These are phyloP conservation scores for Platyscapa corneri DNA, from an alignment of 1,140 invertebrate genomes.

Conservation along the genomic window DNA sequence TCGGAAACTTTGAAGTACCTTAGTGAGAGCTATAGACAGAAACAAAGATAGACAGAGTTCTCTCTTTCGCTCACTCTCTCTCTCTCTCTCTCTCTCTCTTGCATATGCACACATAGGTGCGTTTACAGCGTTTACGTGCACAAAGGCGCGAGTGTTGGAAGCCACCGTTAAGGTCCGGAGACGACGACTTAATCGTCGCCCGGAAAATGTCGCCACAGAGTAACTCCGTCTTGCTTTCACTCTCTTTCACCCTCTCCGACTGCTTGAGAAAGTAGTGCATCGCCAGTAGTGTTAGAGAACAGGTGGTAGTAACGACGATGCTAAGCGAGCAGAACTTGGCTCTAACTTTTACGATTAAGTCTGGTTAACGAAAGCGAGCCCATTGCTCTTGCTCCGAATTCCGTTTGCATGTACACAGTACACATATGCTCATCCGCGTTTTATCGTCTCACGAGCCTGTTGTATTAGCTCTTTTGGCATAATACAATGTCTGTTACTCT, in stretches of 20 bases:
- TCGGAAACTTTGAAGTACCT: conserved; percentile 47
- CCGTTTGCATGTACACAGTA: background rate
- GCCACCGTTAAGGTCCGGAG: background rate
- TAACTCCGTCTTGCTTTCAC: conserved; percentile 16
- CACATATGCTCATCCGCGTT: background rate
- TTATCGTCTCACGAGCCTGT: background rate
- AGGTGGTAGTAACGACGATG: conserved; percentile 42
- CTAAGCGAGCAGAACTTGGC: conserved; percentile 37
- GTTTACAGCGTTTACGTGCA: background rate
- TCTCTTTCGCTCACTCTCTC: background rate
- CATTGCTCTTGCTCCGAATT: background rate
- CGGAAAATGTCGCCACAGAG: conserved; percentile 29
- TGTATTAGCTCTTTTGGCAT: background rate
- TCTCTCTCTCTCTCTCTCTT: background rate
- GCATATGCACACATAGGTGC: background rate
- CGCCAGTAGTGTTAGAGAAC: conserved; percentile 2
- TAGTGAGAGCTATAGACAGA: background rate
- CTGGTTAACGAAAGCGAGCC: conserved; percentile 39
- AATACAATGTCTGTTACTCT: background rate
- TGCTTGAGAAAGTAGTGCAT: conserved; percentile 35
- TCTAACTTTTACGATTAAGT: conserved; percentile 48
- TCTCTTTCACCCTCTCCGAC: background rate
- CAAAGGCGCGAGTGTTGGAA: background rate
- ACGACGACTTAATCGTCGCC: conserved; percentile 40
- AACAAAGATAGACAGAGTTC: background rate